Conservation (phyloP, 2,797 vertebrate genomes). For the Adelosebastes latens region DNA sequence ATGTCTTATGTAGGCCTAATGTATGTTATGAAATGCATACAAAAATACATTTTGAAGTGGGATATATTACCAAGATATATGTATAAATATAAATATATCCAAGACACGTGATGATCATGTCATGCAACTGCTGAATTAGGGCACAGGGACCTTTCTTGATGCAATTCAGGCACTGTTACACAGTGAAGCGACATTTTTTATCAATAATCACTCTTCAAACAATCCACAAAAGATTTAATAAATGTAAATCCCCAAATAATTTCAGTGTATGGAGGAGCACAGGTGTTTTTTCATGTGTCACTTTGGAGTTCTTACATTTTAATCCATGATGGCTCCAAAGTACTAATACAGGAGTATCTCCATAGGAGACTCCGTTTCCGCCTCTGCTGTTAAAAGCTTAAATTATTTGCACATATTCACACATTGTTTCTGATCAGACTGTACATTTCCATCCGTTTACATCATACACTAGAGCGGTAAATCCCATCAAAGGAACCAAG, state of each 20-base stretch:
- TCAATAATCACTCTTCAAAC: not conserved
- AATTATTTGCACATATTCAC: not conserved
- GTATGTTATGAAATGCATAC: too few relatives aligned
- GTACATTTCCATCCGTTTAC: constrained; percentile 1
- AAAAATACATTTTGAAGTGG: too few relatives aligned
- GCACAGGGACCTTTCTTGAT: too few relatives aligned
- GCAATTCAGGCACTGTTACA: too few relatives aligned
- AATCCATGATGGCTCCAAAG: not conserved
- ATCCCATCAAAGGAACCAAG: not conserved
- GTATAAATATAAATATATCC: too few relatives aligned
- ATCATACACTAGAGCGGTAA: not conserved
- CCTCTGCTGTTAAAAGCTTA: not conserved
- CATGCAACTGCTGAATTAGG: too few relatives aligned
- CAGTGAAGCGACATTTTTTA: not conserved
- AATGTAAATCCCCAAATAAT: not conserved
- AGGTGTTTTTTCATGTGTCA: not conserved
- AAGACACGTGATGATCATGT: too few relatives aligned
- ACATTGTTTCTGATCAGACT: not conserved
- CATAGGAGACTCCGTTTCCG: not conserved
- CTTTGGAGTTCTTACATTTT: not conserved
- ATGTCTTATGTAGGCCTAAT: too few relatives aligned
- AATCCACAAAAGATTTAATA: not conserved
- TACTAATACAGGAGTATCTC: not conserved
- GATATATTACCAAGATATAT: too few relatives aligned
- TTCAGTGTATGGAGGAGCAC: not conserved